A percentile compares a stretch with the other conserved stretches of the same genome.
These are phyloP conservation scores for Lonchura striata DNA, from an alignment of 2,113 vertebrate genomes.

Conservation along the genomic window DNA sequence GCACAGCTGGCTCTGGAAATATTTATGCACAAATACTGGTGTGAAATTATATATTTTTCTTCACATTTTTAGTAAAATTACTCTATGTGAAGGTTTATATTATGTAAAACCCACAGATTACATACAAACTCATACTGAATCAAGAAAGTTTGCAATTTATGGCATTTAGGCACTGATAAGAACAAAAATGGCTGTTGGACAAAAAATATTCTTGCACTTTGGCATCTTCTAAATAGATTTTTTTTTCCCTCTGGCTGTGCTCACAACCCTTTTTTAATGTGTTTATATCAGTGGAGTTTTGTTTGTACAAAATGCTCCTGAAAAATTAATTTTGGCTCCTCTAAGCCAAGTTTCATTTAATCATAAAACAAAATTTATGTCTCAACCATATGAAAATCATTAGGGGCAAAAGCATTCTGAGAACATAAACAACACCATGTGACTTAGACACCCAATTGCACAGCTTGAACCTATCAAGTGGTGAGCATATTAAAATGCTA, in stretches of 20 bases:
- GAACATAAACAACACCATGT: slow-evolving; percentile 60
- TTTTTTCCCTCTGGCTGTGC: not conserved
- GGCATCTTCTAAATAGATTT: not conserved
- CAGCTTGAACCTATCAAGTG: slow-evolving; percentile 55
- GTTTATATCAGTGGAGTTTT: slow-evolving; percentile 40
- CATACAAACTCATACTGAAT: accelerated
- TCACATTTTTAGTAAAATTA: not conserved
- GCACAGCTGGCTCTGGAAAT: slow-evolving; percentile 12
- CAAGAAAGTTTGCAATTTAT: not conserved
- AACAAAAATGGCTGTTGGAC: not conserved
- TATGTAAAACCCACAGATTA: not conserved
- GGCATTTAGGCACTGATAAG: not conserved
- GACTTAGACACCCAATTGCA: slow-evolving; percentile 58
- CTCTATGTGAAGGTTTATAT: not conserved
- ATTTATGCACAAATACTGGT: not conserved
- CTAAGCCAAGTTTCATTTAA: slow-evolving; percentile 47
- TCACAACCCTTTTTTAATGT: not conserved
- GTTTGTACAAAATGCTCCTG: slow-evolving; percentile 53
- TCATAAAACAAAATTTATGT: slow-evolving; percentile 55
- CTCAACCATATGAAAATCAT: slow-evolving; percentile 50
- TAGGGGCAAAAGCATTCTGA: slow-evolving; percentile 49
- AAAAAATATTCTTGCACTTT: not conserved
- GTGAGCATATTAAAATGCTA: slow-evolving; percentile 48
- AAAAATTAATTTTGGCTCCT: slow-evolving; percentile 52
- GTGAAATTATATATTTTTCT: slow-evolving; percentile 3